These are phyloP conservation scores for Heliconius himera DNA, from an alignment of 1,140 invertebrate species.

Conservation along the genomic window DNA sequence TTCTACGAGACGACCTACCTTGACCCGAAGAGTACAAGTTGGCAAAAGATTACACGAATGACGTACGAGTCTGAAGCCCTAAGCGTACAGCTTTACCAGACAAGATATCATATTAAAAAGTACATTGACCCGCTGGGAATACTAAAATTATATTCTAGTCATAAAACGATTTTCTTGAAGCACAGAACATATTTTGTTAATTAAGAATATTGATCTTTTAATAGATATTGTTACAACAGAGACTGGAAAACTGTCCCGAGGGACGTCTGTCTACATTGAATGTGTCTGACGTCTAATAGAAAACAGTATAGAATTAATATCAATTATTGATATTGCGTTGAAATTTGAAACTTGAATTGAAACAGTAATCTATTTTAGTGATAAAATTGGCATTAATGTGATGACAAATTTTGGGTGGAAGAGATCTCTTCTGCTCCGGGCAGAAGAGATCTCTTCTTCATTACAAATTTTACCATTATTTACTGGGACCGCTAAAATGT, in stretches of 20 bases:
- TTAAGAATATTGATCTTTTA: conserved; percentile 5
- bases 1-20: conserved; percentile 21
- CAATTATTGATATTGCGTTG: neutral
- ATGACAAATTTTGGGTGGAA: too few species aligned
- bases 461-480: neutral
- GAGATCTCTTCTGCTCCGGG: too few species aligned
- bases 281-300: neutral
- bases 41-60: conserved; percentile 31
- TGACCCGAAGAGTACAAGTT: conserved; percentile 28
- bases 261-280: neutral
- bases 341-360: neutral
- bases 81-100: conserved; percentile 26
- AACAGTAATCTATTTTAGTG: neutral
- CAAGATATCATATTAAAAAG: conserved; percentile 30
- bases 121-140: conserved; percentile 20
- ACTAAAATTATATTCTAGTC: conserved; percentile 11
- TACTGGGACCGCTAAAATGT: neutral
- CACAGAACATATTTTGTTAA: neutral
- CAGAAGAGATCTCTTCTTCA: too few species aligned
- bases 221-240: conserved; percentile 1
- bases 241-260: neutral
- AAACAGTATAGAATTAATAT: neutral
- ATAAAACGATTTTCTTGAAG: neutral
- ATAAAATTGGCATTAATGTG: neutral
- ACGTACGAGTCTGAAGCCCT: conserved; percentile 33